Evolutionary conservation across 2,113 vertebrate species (phyloP), one percentile per base, ranked within the genome.

Genomic region (Eptesicus fuscus): DNA sequence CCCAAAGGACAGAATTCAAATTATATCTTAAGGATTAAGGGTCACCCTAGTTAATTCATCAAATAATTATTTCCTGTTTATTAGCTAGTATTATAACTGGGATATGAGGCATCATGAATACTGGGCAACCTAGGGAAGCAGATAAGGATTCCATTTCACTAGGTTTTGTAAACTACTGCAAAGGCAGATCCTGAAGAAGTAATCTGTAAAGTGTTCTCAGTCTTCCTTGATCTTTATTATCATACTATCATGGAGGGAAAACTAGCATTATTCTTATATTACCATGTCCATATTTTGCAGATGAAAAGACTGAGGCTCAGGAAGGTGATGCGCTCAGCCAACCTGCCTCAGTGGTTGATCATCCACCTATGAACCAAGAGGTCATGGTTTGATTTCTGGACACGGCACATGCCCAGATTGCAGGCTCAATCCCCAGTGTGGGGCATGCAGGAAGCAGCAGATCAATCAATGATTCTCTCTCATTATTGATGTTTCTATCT

Each of bases 41-140:
- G 10, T 76, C 40, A 73, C 42, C 56, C 70, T 82, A 37, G 44
- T 73, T 94, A 78, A 91, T 61, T 82, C 53, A 65, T 63, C 2
- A 71, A 61, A 56, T 74, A 90, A 70, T 53, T 88, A 13, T 65
- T 79, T 90, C 42, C 56, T 93, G 49, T 74, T 87, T 79, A 96
- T n/a, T 63, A 28, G 65, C 51, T 61, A 44, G 63, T 32, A 65
- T 23, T 47, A 16, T 42, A 74, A 49, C 13, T 80, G 65, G 6
- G 22, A 9, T 47, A 0, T 23, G 35, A 89, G 65, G 32, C 49
- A 35, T 74, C 65, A 4, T 11, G 17, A 44, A 53, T 95, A 95
- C 83, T 85, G 53, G 30, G 67, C 47, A 93, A 90, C 77, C n/a
- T 0, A 25, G 22, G 3, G 17, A 78, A 18, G 37, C 30, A 92